Base-by-base conservation (phyloP, 37 sponge, comb jelly and placozoan genomes). In the Aplysina aerophoba region DNA sequence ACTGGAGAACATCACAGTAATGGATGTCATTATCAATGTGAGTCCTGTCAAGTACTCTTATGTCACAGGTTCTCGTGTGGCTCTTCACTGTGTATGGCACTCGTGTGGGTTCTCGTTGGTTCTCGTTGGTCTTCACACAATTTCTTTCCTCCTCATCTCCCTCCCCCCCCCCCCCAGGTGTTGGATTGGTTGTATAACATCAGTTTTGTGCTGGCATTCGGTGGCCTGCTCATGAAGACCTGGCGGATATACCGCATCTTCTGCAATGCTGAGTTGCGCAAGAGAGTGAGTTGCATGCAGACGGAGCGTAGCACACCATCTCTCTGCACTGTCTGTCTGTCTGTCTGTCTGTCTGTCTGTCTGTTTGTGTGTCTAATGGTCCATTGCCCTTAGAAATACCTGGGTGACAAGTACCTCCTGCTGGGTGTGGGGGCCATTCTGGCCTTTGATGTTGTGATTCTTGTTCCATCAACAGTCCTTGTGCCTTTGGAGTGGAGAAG, bases 381-480 rank as follows among this genome's bases (percentile, higher is more conserved):
- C 6, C 50, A 11, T 3, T 44, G 50, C 37, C 37, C 20, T 75
- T 41, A 75, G 78, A 75, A 75, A 40, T 75, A 39, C 54, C 78
- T 75, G 8, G 44, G 13, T 17, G 78, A 75, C 54, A 40, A 41
- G 78, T 75, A 40, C 53, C 54, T 75, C 54, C 14, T 75, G 15
- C 54, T 75, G 2, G 78, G 19, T 36, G 78, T 75, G 22, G 0
- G 37, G 37, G 54, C 24, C 21, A 40, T 75, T 53, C 3, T 75
- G 22, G 50, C n/a, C 37, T 1, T 75, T 75, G 44, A 40, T 17
- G 38, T 75, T 15, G 37, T 75, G 8, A 15, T 53, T 54, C 54
- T 75, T 4, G 4, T 19, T 50, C 24, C 41, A 1, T 75, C 54
- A 54, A 75, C 78, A 44, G 8, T 3, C 8, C 50, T 44, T 36